phyloP scores from a whole-genome alignment of 2,888 invertebrate species.

The Pediacus dermestoides region DNA sequence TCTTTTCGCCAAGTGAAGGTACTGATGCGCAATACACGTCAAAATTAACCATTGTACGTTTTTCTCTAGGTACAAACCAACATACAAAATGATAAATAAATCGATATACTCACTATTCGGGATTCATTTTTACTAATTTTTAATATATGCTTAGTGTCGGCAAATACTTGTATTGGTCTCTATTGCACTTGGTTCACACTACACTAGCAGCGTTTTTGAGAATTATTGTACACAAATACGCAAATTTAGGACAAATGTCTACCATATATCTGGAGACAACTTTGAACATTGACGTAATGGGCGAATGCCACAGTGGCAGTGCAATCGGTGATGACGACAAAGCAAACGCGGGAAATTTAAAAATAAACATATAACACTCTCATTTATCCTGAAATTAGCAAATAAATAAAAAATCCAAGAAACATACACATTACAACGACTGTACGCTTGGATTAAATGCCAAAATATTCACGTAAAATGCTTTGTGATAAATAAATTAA shows the following conservation, averaged over 20 bases:
- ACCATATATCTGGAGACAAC: constrained; percentile 34
- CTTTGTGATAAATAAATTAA: too few species aligned
- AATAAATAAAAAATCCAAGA: background rate
- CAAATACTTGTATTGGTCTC: constrained; percentile 15
- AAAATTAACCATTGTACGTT: too few species aligned
- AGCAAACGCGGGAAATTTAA: constrained; percentile 29
- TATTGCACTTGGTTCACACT: constrained; percentile 29
- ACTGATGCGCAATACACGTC: too few species aligned
- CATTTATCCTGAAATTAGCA: too few species aligned
- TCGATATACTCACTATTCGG: constrained; percentile 77
- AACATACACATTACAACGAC: too few species aligned
- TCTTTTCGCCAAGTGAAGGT: too few species aligned
- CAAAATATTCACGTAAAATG: too few species aligned
- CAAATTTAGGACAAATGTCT: constrained; percentile 47
- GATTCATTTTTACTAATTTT: constrained; percentile 60
- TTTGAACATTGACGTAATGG: constrained; percentile 40
- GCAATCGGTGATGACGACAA: constrained; percentile 26
- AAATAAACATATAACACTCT: too few species aligned
- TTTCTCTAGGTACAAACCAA: too few species aligned
- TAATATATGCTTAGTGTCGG: constrained; percentile 11
- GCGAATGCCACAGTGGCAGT: constrained; percentile 44
- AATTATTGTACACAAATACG: constrained; percentile 42
- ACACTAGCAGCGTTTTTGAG: constrained; percentile 28
- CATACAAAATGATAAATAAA: too few species aligned
- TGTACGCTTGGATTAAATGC: too few species aligned